Base-by-base conservation (phyloP, 2,797 vertebrate genomes). In the Ctenosaura bakeri region DNA sequence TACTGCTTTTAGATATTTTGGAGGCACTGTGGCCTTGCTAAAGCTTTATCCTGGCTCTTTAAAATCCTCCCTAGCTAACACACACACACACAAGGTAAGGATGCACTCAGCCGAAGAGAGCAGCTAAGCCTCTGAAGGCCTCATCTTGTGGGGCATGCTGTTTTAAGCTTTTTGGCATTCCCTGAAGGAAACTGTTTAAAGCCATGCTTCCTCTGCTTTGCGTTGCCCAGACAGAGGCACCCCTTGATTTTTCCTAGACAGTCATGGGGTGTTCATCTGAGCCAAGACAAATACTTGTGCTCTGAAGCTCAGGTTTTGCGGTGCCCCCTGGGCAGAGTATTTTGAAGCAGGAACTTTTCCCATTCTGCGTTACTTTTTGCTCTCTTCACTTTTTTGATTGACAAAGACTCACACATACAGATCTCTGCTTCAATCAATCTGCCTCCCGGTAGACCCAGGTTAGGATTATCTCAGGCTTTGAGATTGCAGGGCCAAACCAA, bases 81-180 rank as follows among this genome's bases (percentile, higher is more conserved):
- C 26, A 95, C 92, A 95, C 26, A 95, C 26, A 4, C 5, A 62
- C 90, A 93, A 94, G 90, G 92, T 95, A 94, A 93, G 95, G 95
- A 94, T 94, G 95, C 94, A 94, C 94, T 93, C 92, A 94, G 94
- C 94, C 90, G 94, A 94, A 91, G 90, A 95, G 92, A 95, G 93
- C 29, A 91, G 88, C 93, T 94, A 94, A 93, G 93, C 95, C 95
- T 95, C 95, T 18, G 62, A 90, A 95, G 94, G 94, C 92, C 93
- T 94, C 95, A 91, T 96, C 94, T 94, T 94, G 94, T 12, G 69
- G 94, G 94, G 94, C 93, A 94, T 94, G 93, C 95, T 95, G 94
- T 93, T 96, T 95, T 94, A 95, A 95, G 94, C 94, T 96, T 95
- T 92, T 95, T 95, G 94, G 96, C 94, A 92, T 93, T 92, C 94